These are phyloP conservation scores for Crotalus horridus DNA, from an alignment of 2,113 vertebrate species.

Conservation along the genomic window DNA sequence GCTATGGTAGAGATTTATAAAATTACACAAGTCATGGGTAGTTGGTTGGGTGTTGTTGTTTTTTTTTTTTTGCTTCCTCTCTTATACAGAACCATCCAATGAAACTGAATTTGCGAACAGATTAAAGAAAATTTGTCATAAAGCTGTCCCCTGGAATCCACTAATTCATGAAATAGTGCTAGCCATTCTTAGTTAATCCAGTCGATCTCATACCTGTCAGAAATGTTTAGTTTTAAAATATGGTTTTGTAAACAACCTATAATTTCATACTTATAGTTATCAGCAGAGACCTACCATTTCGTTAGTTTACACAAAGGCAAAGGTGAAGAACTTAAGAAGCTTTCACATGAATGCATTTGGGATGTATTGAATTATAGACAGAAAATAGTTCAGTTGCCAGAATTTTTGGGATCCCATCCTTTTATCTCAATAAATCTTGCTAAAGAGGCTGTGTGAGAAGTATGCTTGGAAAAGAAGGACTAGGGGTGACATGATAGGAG, in stretches of 20 bases:
- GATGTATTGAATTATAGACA: not conserved
- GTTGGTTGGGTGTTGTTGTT: too few relatives aligned
- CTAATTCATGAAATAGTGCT: not conserved
- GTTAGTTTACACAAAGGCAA: not conserved
- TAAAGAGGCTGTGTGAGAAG: not conserved
- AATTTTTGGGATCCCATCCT: not conserved
- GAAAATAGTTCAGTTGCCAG: not conserved
- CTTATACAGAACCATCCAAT: not conserved
- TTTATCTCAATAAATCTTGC: not conserved
- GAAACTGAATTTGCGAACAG: not conserved
- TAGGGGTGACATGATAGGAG: not conserved
- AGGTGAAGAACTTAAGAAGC: not conserved
- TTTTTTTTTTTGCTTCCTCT: not conserved
- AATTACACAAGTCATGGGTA: not conserved
- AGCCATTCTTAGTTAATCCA: not conserved
- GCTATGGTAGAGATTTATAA: not conserved
- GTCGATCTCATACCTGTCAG: not conserved
- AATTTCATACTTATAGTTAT: not conserved
- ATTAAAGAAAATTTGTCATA: not conserved
- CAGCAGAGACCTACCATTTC: not conserved
- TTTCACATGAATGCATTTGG: not conserved
- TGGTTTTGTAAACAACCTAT: not conserved
- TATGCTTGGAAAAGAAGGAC: not conserved
- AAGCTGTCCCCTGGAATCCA: not conserved
- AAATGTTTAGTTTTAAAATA: not conserved